phyloP scores from a whole-genome alignment of 1,140 invertebrate species.

The Dufourea novaeangliae region DNA sequence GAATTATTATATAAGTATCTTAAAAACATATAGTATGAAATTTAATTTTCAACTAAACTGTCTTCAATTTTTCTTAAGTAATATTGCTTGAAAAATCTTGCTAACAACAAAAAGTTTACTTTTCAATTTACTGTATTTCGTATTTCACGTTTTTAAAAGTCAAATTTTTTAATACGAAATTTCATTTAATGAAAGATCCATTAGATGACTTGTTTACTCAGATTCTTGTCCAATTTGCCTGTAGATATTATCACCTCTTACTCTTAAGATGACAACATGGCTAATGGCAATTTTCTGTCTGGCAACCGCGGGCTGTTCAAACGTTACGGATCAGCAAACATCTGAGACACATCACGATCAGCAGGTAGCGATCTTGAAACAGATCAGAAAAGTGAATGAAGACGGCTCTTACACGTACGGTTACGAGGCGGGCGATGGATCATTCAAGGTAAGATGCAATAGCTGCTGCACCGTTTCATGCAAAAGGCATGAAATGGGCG shows the following conservation, averaged over 20 bases:
- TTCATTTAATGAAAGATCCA: not conserved
- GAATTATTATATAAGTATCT: too few relatives aligned
- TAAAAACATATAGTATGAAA: too few relatives aligned
- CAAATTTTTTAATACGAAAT: not conserved
- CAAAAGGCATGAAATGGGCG: slow-evolving; percentile 11
- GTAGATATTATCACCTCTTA: slow-evolving; percentile 45
- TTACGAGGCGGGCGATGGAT: slow-evolving; percentile 92
- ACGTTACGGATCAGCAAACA: slow-evolving; percentile 79
- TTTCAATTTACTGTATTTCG: too few relatives aligned
- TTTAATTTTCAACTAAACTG: too few relatives aligned
- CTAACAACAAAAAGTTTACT: too few relatives aligned
- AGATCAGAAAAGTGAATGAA: slow-evolving; percentile 90
- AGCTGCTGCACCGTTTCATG: slow-evolving; percentile 27
- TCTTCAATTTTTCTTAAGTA: too few relatives aligned
- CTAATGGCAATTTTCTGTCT: slow-evolving; percentile 79
- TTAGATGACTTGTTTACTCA: not conserved
- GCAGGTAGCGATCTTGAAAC: slow-evolving; percentile 86
- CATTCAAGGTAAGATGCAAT: slow-evolving; percentile 84
- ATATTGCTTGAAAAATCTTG: too few relatives aligned
- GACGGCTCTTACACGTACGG: slow-evolving; percentile 93
- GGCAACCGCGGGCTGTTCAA: slow-evolving; percentile 77
- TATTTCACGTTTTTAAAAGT: too few relatives aligned
- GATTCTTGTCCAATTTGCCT: slow-evolving; percentile 36
- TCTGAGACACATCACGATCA: slow-evolving; percentile 78
- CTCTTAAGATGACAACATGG: slow-evolving; percentile 80